Evolutionary conservation across 2,888 invertebrate genomes (phyloP).

Genomic region (Clusia tigrina): DNA sequence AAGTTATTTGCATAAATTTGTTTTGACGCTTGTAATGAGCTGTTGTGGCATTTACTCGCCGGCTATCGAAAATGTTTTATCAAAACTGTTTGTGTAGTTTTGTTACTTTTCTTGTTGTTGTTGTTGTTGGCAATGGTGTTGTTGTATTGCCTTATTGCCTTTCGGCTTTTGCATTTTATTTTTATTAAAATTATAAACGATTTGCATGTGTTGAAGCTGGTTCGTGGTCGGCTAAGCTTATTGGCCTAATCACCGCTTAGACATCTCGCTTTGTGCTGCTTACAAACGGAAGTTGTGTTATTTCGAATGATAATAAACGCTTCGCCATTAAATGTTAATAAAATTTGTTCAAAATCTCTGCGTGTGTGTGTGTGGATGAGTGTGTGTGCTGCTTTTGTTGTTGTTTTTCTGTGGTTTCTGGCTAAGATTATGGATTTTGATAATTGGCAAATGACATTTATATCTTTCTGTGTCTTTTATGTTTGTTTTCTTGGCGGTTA

Average conservation of each 20-base stretch:
- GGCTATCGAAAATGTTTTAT: constrained; percentile 52
- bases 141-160: constrained; percentile 10
- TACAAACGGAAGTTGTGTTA: constrained; percentile 53
- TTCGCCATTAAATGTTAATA: constrained; percentile 11
- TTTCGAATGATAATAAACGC: neutral
- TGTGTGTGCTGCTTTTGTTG: neutral
- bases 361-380: too few relatives aligned
- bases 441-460: constrained; percentile 6
- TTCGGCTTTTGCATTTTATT: constrained; percentile 39
- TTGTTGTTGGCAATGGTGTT: neutral
- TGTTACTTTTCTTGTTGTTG: constrained; percentile 34
- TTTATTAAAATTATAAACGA: constrained; percentile 51
- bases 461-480: neutral
- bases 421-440: constrained; percentile 14
- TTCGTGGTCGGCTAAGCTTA: constrained; percentile 21
- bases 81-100: constrained; percentile 54
- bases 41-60: constrained; percentile 52
- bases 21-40: constrained; percentile 62
- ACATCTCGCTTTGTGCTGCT: constrained; percentile 41
- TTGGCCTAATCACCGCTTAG: constrained; percentile 44
- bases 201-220: constrained; percentile 35
- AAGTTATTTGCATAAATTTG: constrained; percentile 60
- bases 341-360: constrained; percentile 1
- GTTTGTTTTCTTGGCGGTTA: neutral
- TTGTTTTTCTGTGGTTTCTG: neutral